Conservation (phyloP, 2,888 invertebrate genomes). For the Antheraea assamensis region DNA sequence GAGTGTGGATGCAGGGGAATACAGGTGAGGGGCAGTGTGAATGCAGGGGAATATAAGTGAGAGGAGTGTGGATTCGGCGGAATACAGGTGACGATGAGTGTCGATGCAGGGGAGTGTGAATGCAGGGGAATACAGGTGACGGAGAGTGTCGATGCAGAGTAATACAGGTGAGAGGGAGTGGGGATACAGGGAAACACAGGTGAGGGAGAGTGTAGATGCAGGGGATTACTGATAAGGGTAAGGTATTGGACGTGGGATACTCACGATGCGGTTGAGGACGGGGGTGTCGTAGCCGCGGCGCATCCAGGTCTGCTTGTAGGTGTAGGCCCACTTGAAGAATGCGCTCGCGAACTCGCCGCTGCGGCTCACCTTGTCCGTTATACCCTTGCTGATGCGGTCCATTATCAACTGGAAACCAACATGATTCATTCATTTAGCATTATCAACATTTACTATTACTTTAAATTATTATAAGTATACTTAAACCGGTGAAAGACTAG, state of each 20-base stretch:
- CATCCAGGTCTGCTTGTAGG: slow-evolving; percentile 94
- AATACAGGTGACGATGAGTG: no score
- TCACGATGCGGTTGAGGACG: slow-evolving; percentile 77
- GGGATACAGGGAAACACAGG: neutral
- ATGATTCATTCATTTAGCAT: neutral
- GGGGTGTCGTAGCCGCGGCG: slow-evolving; percentile 92
- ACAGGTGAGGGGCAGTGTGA: no score
- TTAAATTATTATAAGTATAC: neutral
- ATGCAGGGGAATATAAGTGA: no score
- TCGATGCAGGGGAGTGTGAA: neutral
- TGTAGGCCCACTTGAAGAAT: slow-evolving; percentile 96
- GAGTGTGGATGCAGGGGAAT: neutral
- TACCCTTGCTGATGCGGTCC: slow-evolving; percentile 98
- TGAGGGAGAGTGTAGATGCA: neutral
- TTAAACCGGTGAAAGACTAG: no score
- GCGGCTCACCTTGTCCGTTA: slow-evolving; percentile 95
- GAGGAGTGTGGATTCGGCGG: no score
- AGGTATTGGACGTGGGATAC: slow-evolving; percentile 32
- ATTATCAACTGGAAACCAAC: slow-evolving; percentile 89
- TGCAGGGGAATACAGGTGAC: neutral
- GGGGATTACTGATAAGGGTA: slow-evolving; percentile 32
- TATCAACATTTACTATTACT: neutral
- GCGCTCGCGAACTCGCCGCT: slow-evolving; percentile 90
- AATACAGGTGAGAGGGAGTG: no score
- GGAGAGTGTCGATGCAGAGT: neutral